phyloP scores from a whole-genome alignment of 92 coral and sea anemone genomes.

The Palythoa grandis region DNA sequence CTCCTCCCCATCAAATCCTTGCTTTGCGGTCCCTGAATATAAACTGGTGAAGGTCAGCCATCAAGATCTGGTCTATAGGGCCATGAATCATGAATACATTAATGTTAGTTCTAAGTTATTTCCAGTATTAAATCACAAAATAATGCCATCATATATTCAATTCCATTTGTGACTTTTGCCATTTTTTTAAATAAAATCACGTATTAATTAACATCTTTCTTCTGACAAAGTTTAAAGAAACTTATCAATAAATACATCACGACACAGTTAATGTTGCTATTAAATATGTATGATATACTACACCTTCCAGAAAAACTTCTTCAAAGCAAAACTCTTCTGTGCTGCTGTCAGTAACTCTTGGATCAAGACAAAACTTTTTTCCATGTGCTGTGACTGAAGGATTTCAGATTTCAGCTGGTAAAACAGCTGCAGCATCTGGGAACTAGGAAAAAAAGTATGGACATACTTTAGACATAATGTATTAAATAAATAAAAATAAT shows the following conservation, averaged over 20 bases:
- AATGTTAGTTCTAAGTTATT: no score
- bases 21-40: no score
- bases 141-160: no score
- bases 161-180: no score
- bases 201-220: no score
- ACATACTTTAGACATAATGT: neutral
- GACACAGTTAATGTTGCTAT: neutral
- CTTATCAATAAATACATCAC: no score
- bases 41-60: no score
- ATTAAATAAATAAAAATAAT: no score
- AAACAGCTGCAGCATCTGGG: constrained; percentile 79
- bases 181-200: no score
- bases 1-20: no score
- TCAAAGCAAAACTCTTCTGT: constrained; percentile 82
- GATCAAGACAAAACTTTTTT: constrained; percentile 82
- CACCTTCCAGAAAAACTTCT: constrained; percentile 98
- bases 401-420: constrained; percentile 91
- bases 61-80: neutral
- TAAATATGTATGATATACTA: neutral
- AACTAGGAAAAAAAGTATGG: constrained; percentile 58
- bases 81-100: neutral
- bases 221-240: no score
- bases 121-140: no score
- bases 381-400: constrained; percentile 83
- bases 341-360: constrained; percentile 90